Conservation (phyloP, 2,113 vertebrate genomes). For the Perca fluviatilis region DNA sequence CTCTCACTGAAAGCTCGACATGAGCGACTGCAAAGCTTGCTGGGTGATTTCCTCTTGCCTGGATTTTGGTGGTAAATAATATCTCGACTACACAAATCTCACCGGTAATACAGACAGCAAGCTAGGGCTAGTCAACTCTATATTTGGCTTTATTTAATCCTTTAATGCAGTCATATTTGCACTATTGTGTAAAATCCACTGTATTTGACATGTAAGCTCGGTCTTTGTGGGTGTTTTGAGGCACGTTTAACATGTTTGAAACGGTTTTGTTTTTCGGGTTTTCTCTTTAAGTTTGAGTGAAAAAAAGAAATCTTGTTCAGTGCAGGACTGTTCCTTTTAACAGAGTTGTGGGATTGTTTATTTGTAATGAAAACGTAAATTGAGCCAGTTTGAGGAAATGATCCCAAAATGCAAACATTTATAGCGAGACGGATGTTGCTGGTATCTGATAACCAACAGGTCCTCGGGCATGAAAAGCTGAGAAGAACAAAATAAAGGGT, state of each 20-base stretch:
- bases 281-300: not conserved
- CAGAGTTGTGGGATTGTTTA: not conserved
- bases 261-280: not conserved
- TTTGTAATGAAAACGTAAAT: slow-evolving; percentile 14
- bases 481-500: not conserved
- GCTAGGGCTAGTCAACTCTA: not conserved
- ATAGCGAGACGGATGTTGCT: not conserved
- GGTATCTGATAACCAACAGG: slow-evolving; percentile 2
- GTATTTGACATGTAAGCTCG: not conserved
- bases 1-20: slow-evolving; percentile 35
- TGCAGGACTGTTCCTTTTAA: not conserved
- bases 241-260: not conserved
- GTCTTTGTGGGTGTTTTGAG: not conserved
- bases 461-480: not conserved
- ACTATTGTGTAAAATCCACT: not conserved
- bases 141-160: not conserved
- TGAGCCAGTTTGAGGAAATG: slow-evolving; percentile 13
- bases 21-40: slow-evolving; percentile 1
- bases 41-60: slow-evolving; percentile 30
- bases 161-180: not conserved
- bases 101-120: not conserved
- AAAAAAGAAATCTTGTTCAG: not conserved
- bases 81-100: not conserved
- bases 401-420: not conserved
- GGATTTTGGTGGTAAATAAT: slow-evolving; percentile 10